Evolutionary conservation across 2,113 vertebrate genomes (phyloP).

Genomic region (Bujurquina vittata): DNA sequence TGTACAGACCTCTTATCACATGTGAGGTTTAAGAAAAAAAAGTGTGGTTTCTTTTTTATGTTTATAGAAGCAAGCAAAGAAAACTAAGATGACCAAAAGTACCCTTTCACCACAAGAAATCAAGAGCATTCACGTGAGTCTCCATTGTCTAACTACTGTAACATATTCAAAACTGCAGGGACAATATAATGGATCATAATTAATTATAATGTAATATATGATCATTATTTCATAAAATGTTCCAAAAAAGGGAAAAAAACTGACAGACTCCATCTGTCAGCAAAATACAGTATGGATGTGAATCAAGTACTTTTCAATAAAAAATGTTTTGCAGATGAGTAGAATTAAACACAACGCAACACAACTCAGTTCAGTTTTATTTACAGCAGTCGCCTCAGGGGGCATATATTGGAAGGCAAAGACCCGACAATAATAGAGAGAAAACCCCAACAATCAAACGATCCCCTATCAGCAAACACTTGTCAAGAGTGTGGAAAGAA

Average conservation of each 20-base stretch:
- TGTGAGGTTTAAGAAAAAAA: neutral
- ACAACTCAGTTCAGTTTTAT: too few species aligned
- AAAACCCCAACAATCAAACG: too few species aligned
- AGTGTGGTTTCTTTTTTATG: neutral
- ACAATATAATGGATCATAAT: neutral
- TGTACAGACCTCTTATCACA: neutral
- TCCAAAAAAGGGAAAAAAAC: neutral
- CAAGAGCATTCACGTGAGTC: conserved; percentile 91
- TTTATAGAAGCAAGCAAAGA: conserved; percentile 86
- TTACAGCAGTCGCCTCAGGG: too few species aligned
- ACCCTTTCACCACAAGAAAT: conserved; percentile 91
- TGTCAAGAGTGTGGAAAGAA: too few species aligned
- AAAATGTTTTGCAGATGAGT: neutral
- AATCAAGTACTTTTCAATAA: neutral
- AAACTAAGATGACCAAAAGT: conserved; percentile 86
- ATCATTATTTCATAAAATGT: neutral
- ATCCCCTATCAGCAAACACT: too few species aligned
- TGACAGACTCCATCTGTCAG: neutral
- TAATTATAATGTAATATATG: neutral
- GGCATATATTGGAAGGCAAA: too few species aligned
- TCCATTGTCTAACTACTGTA: neutral
- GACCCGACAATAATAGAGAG: too few species aligned
- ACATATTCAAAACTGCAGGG: neutral
- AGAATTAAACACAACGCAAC: neutral
- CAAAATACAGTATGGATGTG: neutral